These are phyloP conservation scores for Pterois miles DNA, from an alignment of 2,797 vertebrate species.

Conservation along the genomic window DNA sequence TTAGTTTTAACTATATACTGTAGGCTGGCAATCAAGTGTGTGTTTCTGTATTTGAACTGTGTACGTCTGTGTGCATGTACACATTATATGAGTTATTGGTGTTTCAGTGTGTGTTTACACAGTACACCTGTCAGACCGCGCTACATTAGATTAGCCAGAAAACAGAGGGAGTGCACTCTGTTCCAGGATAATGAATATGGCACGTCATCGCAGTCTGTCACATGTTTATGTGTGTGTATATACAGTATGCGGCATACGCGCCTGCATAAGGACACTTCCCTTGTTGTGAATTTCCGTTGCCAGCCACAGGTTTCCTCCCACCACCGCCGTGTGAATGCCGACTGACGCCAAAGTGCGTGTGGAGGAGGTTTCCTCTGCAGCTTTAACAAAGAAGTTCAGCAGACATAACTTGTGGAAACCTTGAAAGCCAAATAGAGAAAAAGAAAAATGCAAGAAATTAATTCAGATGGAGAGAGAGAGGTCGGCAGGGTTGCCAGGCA, in stretches of 20 bases:
- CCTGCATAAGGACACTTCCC: conserved; percentile 1
- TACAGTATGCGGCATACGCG: not conserved
- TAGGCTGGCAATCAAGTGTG: not conserved
- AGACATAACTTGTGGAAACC: not conserved
- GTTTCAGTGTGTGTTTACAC: not conserved
- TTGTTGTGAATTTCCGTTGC: not conserved
- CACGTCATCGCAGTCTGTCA: not conserved
- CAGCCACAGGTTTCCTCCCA: conserved; percentile 26
- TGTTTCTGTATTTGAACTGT: not conserved
- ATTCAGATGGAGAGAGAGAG: conserved; percentile 35
- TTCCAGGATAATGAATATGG: conserved; percentile 4
- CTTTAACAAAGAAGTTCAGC: conserved; percentile 10
- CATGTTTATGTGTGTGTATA: not conserved
- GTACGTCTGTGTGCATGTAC: not conserved
- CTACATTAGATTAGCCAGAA: not conserved
- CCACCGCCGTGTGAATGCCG: not conserved
- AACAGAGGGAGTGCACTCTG: not conserved
- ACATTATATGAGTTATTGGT: not conserved
- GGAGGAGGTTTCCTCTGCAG: conserved; percentile 40
- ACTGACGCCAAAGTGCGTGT: conserved; percentile 2
- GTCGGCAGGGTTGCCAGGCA: conserved; percentile 73
- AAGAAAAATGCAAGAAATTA: not conserved
- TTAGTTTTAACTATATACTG: not conserved
- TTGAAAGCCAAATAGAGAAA: conserved; percentile 27
- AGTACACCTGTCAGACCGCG: not conserved